Base-by-base conservation (phyloP, 1,140 invertebrate genomes). In the Procambarus clarkii region DNA sequence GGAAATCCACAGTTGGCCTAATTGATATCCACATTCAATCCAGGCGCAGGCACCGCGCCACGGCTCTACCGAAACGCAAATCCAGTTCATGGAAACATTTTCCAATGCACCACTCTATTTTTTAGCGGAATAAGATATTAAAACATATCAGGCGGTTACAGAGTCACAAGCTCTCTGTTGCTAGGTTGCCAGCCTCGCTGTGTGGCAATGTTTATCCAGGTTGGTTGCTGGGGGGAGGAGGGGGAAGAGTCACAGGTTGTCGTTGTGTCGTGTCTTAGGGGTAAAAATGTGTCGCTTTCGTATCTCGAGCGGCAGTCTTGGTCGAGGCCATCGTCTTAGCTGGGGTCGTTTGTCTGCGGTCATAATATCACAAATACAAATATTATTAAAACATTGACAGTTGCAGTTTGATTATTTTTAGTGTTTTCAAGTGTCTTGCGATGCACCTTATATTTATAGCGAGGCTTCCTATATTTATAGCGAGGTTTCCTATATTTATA, bases 61-160 rank as follows among this genome's bases (percentile, higher is more conserved):
- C 2, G 69, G n/a, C 21, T 3, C 13, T 24, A n/a, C 5, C n/a
- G n/a, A 74, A 74, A 74, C 24, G 0, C 69, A 34, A 34, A 24
- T 74, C 69, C 69, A 24, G 5, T 34, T 24, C 4, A 3, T 7
- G 24, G 69, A 74, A 74, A 74, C 69, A 74, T 74, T 74, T 24
- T 24, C 7, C 4, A 74, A 24, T 8, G 24, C 69, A 5, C 34
- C 69, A 34, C 24, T 74, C 69, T 74, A 24, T 74, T 24, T 54
- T 74, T 74, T 34, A 74, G n/a, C 69, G 69, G 69, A 74, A 74
- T 74, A 74, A 74, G 69, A 11, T 24, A 74, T 34, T 74, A 74
- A 74, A 74, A 74, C 18, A 24, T 74, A 74, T 74, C n/a, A 74
- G 69, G n/a, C 18, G 60, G 8, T 24, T 34, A 21, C 5, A 21